Conservation (phyloP, 2,888 invertebrate species). For the Nymphalis urticae region DNA sequence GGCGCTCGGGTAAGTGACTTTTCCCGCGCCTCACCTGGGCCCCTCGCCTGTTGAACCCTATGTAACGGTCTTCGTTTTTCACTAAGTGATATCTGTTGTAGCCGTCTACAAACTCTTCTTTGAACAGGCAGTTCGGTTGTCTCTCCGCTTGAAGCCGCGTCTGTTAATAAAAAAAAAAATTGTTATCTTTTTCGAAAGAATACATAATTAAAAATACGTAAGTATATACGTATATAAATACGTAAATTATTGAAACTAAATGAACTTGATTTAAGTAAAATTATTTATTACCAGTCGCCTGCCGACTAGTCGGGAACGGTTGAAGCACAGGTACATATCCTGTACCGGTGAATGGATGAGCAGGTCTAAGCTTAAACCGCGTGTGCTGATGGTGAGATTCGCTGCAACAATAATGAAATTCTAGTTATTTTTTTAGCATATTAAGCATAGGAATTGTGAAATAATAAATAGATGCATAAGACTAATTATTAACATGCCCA, state of each 20-base stretch:
- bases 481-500: no score
- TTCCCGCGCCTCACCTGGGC: slow-evolving; percentile 76
- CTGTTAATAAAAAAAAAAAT: slow-evolving; percentile 49
- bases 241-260: not conserved
- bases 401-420: slow-evolving; percentile 77
- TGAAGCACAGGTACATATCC: slow-evolving; percentile 89
- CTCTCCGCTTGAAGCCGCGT: slow-evolving; percentile 81
- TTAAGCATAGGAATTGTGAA: no score
- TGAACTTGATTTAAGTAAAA: not conserved
- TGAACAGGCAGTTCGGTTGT: slow-evolving; percentile 83
- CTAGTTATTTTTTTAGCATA: not conserved
- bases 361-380: slow-evolving; percentile 81
- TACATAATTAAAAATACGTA: not conserved
- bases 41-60: slow-evolving; percentile 84
- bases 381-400: slow-evolving; percentile 85
- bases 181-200: not conserved
- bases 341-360: slow-evolving; percentile 87
- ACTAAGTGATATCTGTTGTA: slow-evolving; percentile 84
- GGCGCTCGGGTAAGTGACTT: slow-evolving; percentile 65
- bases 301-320: slow-evolving; percentile 87
- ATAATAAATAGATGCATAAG: no score
- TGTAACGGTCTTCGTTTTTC: slow-evolving; percentile 81
- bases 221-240: no score
- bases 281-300: slow-evolving; percentile 80
- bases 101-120: slow-evolving; percentile 83